These are phyloP conservation scores for Dascyllus trimaculatus DNA, from an alignment of 2,113 vertebrate species.

Conservation along the genomic window DNA sequence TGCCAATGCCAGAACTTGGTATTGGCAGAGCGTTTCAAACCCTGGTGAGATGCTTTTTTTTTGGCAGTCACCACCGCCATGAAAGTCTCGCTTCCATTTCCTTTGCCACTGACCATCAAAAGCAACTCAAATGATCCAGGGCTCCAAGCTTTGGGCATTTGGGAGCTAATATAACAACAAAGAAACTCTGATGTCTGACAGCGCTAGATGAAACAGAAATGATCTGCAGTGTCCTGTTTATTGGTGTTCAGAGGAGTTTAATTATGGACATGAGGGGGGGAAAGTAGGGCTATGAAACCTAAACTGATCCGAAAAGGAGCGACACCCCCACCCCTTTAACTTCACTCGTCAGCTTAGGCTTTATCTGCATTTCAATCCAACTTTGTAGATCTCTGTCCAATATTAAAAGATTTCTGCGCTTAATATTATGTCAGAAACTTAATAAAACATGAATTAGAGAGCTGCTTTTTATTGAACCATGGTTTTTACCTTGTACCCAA, in stretches of 20 bases:
- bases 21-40: slow-evolving; percentile 11
- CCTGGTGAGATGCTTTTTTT: slow-evolving; percentile 9
- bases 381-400: neutral
- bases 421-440: too few species aligned
- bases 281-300: slow-evolving; percentile 9
- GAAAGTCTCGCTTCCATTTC: slow-evolving; percentile 25
- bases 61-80: slow-evolving; percentile 26
- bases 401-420: too few species aligned
- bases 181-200: slow-evolving; percentile 43
- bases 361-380: slow-evolving; percentile 1
- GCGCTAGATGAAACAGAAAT: slow-evolving; percentile 21
- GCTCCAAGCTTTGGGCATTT: slow-evolving; percentile 24
- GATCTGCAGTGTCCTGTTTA: slow-evolving; percentile 18
- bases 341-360: neutral
- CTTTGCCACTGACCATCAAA: slow-evolving; percentile 36
- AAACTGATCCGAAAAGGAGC: slow-evolving; percentile 27
- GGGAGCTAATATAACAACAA: slow-evolving; percentile 44
- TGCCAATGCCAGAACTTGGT: slow-evolving; percentile 22
- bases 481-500: too few species aligned
- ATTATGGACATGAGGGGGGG: slow-evolving; percentile 28
- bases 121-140: slow-evolving; percentile 13
- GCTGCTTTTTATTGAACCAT: too few species aligned
- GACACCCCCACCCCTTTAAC: neutral
- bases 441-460: too few species aligned
- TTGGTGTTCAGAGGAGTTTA: slow-evolving; percentile 9